phyloP scores from a whole-genome alignment of 2,888 invertebrate species.

The Andrena trimmerana region DNA sequence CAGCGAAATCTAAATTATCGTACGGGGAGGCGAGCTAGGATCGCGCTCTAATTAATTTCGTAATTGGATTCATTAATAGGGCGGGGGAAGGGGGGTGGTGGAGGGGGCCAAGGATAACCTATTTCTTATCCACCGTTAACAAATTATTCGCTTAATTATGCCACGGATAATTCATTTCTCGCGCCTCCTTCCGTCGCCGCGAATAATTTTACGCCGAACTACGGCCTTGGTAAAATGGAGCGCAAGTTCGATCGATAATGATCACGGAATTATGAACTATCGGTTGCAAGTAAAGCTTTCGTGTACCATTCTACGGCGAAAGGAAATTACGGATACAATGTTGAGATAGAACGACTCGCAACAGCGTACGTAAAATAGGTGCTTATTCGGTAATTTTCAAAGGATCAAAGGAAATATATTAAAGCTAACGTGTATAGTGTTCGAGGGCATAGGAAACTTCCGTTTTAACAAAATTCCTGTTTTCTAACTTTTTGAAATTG shows the following conservation, averaged over 20 bases:
- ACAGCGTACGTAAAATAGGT: too few relatives aligned
- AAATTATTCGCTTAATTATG: slow-evolving; percentile 30
- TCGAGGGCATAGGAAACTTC: too few relatives aligned
- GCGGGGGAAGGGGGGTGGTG: not conserved
- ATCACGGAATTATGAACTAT: not conserved
- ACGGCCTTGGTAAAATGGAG: slow-evolving; percentile 12
- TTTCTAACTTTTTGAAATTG: too few relatives aligned
- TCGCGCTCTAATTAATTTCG: slow-evolving; percentile 58
- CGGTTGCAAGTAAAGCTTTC: not conserved
- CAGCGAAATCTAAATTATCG: slow-evolving; percentile 54
- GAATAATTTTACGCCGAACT: not conserved
- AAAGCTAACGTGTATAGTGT: too few relatives aligned
- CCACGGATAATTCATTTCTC: slow-evolving; percentile 37
- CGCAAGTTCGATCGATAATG: not conserved
- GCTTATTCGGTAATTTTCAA: too few relatives aligned
- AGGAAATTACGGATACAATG: not conserved
- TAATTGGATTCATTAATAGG: slow-evolving; percentile 48
- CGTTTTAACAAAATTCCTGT: too few relatives aligned
- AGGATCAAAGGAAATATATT: too few relatives aligned
- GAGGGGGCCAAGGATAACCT: slow-evolving; percentile 25
- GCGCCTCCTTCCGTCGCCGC: not conserved
- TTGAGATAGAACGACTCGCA: too few relatives aligned
- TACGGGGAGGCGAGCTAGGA: slow-evolving; percentile 22
- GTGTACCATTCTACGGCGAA: not conserved
- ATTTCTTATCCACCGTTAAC: slow-evolving; percentile 36